Evolutionary conservation across 2,888 invertebrate genomes (phyloP).

Genomic region (Spisula subtruncata): DNA sequence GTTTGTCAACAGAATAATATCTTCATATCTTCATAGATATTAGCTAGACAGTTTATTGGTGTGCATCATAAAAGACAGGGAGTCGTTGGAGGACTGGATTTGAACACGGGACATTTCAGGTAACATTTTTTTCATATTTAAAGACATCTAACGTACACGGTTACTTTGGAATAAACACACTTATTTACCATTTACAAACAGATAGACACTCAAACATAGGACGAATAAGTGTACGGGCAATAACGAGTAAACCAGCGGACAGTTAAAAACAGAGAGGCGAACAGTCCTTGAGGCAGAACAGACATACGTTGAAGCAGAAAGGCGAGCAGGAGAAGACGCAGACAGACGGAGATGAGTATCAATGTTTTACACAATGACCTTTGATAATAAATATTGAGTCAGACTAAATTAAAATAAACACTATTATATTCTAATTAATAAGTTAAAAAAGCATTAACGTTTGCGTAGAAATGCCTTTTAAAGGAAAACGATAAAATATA

Average conservation of each 20-base stretch:
- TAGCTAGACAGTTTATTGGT: not conserved
- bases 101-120: not conserved
- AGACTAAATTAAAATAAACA: not conserved
- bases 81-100: not conserved
- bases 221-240: not conserved
- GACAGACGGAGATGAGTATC: not conserved
- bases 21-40: too few species aligned
- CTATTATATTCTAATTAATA: too few species aligned
- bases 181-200: not conserved
- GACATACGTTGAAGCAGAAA: not conserved
- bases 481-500: too few species aligned
- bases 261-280: too few species aligned
- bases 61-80: not conserved
- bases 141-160: not conserved
- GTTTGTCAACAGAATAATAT: too few species aligned
- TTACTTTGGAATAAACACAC: too few species aligned
- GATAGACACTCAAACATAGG: not conserved
- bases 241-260: too few species aligned
- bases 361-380: not conserved
- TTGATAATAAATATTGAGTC: not conserved
- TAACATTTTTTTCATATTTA: not conserved
- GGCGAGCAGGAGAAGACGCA: not conserved
- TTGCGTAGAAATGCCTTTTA: not conserved
- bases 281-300: not conserved
- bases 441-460: not conserved